Evolutionary conservation across 2,113 vertebrate species (phyloP).

Genomic region (Kryptolebias marmoratus): DNA sequence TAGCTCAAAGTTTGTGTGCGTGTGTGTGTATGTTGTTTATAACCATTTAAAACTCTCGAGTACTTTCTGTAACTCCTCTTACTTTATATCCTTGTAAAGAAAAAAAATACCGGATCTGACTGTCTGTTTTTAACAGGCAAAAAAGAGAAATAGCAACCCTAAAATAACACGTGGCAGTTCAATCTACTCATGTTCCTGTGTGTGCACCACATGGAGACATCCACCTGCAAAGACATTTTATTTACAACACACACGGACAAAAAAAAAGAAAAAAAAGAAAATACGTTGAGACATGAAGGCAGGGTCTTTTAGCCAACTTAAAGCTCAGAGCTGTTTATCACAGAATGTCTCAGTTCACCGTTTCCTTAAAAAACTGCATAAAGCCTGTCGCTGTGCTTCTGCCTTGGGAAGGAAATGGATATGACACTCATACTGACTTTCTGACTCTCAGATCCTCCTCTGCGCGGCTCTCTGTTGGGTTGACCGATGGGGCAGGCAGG

Average conservation of each 20-base stretch:
- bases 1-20: conserved; percentile 17
- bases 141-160: conserved; percentile 31
- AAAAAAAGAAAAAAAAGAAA: conserved; percentile 12
- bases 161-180: conserved; percentile 41
- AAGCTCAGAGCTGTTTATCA: conserved; percentile 60
- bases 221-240: conserved; percentile 51
- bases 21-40: background rate
- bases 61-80: background rate
- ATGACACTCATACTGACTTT: conserved; percentile 39
- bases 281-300: conserved; percentile 44
- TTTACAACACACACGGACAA: conserved; percentile 61
- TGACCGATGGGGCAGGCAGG: conserved; percentile 39
- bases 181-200: conserved; percentile 33
- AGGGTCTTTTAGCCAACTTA: conserved; percentile 46
- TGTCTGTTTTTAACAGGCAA: conserved; percentile 3
- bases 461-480: conserved; percentile 30
- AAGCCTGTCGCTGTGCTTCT: conserved; percentile 43
- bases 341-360: conserved; percentile 24
- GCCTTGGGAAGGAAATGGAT: conserved; percentile 59
- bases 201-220: conserved; percentile 32
- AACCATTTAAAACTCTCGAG: background rate
- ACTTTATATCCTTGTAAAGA: background rate
- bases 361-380: conserved; percentile 65
- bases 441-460: conserved; percentile 7
- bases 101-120: background rate